Conservation (phyloP, 2,797 vertebrate genomes). For the Simalia tracyae region DNA sequence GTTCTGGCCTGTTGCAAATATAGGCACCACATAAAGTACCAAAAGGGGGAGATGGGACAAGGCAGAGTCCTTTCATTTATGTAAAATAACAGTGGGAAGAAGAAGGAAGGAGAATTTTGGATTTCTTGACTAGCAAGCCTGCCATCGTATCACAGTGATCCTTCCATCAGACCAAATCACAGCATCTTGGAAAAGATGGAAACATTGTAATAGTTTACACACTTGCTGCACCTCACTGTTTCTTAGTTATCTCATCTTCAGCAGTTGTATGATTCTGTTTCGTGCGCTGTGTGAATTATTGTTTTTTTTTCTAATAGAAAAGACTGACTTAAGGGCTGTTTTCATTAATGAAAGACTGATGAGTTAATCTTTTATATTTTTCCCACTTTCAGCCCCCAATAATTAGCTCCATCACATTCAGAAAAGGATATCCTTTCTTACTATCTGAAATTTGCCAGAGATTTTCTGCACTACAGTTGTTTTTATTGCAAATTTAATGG, state of each 20-base stretch:
- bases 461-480: too few species aligned
- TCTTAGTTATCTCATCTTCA: background rate
- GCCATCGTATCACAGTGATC: background rate
- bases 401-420: too few species aligned
- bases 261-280: background rate
- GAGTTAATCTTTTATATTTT: too few species aligned
- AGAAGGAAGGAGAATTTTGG: background rate
- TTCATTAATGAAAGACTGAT: too few species aligned
- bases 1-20: background rate
- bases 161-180: background rate
- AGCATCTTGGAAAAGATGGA: background rate
- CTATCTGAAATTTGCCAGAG: too few species aligned
- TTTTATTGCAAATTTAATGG: too few species aligned
- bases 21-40: background rate
- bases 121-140: background rate
- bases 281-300: background rate
- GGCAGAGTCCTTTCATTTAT: background rate
- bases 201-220: background rate
- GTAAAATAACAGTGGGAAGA: background rate
- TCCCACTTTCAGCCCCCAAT: too few species aligned
- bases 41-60: background rate
- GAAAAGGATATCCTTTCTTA: too few species aligned
- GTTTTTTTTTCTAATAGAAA: background rate
- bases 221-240: background rate
- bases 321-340: background rate